Evolutionary conservation across 2,888 invertebrate genomes (phyloP).

Genomic region (Serrognathus titanus): DNA sequence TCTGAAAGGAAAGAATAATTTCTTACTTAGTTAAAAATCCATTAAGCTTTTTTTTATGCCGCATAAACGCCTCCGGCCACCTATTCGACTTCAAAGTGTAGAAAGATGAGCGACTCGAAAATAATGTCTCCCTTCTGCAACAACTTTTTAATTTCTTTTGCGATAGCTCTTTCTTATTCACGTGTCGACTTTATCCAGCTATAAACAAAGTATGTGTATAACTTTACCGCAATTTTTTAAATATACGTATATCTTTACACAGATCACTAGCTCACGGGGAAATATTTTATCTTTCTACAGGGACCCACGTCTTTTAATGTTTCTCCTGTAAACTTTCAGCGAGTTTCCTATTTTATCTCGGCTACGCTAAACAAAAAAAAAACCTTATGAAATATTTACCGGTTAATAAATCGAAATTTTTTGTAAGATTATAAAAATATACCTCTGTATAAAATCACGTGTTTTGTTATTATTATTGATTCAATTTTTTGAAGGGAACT

Average conservation of each 20-base stretch:
- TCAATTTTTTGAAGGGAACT: constrained; percentile 19
- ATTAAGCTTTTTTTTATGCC: constrained; percentile 8
- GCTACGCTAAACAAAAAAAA: no score
- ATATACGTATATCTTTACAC: constrained; percentile 5
- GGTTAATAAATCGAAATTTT: not conserved
- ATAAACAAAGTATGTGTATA: constrained; percentile 28
- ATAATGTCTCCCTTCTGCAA: constrained; percentile 9
- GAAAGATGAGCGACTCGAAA: not conserved
- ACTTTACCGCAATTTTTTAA: no score
- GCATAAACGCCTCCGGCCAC: constrained; percentile 9
- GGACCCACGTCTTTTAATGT: constrained; percentile 16
- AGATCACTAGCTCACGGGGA: constrained; percentile 13
- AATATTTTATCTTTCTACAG: constrained; percentile 13
- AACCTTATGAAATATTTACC: not conserved
- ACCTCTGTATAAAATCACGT: constrained; percentile 21
- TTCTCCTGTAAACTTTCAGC: not conserved
- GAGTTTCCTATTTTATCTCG: no score
- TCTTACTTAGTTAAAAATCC: constrained; percentile 10
- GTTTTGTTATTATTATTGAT: constrained; percentile 25
- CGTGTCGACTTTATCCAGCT: constrained; percentile 30
- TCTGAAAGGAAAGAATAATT: not conserved
- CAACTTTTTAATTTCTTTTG: constrained; percentile 12
- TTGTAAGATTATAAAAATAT: not conserved
- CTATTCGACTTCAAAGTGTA: constrained; percentile 15
- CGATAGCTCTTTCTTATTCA: constrained; percentile 26